Evolutionary conservation across 2,797 vertebrate genomes (phyloP).

Genomic region (Hydrolagus colliei): DNA sequence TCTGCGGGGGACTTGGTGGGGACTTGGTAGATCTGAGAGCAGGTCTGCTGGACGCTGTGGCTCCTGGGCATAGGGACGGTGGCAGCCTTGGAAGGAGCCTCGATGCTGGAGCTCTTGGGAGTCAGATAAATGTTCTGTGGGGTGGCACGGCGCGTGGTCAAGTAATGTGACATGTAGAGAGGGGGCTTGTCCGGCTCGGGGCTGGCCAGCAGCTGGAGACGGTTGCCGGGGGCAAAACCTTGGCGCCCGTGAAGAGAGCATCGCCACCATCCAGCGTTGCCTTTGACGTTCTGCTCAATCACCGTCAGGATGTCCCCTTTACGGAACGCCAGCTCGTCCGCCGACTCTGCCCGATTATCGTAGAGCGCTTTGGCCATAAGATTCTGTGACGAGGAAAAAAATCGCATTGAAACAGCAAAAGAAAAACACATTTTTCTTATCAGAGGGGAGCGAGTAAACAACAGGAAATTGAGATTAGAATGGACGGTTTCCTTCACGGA

Average conservation of each 20-base stretch:
- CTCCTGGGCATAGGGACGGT: slow-evolving; percentile 70
- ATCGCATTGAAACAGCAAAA: not conserved
- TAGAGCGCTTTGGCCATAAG: slow-evolving; percentile 82
- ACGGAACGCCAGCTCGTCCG: slow-evolving; percentile 81
- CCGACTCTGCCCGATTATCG: slow-evolving; percentile 82
- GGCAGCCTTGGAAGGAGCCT: slow-evolving; percentile 32
- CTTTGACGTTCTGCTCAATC: slow-evolving; percentile 62
- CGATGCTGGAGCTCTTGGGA: slow-evolving; percentile 45
- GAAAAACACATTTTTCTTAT: not conserved
- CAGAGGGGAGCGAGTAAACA: too few relatives aligned
- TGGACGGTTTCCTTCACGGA: not conserved
- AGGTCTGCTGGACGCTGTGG: slow-evolving; percentile 38
- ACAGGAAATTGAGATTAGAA: too few relatives aligned
- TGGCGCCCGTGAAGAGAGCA: slow-evolving; percentile 73
- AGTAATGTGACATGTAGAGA: not conserved
- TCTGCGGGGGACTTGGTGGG: slow-evolving; percentile 43
- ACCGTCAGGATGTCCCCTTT: slow-evolving; percentile 79
- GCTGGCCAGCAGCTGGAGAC: slow-evolving; percentile 63
- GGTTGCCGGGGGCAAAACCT: slow-evolving; percentile 87
- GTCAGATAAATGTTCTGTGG: slow-evolving; percentile 64
- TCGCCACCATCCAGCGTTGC: slow-evolving; percentile 83
- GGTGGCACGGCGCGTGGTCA: rapidly evolving
- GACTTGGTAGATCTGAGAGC: slow-evolving; percentile 44
- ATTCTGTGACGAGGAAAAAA: slow-evolving; percentile 50
- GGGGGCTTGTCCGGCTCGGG: slow-evolving; percentile 32